Evolutionary conservation across 1,140 invertebrate genomes (phyloP).

Genomic region (Oryctes rhinoceros): DNA sequence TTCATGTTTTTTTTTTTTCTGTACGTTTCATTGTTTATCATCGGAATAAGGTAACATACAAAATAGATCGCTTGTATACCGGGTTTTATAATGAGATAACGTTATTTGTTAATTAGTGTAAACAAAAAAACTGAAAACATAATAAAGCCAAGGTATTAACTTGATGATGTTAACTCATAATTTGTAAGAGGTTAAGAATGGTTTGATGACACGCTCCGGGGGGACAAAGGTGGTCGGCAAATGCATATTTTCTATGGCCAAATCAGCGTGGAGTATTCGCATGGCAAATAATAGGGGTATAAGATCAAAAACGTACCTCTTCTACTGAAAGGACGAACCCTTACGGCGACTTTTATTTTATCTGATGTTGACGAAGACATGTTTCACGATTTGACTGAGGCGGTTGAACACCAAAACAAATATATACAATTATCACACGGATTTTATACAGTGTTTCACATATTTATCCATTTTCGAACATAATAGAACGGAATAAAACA

Average conservation of each 20-base stretch:
- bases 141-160: too few relatives aligned
- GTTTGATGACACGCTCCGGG: neutral
- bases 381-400: conserved; percentile 56
- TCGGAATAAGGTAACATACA: too few relatives aligned
- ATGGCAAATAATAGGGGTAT: neutral
- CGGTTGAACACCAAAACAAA: conserved; percentile 51
- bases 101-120: too few relatives aligned
- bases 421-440: conserved; percentile 58
- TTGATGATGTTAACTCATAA: neutral
- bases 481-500: conserved; percentile 55
- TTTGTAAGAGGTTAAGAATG: conserved; percentile 3
- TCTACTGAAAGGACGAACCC: conserved; percentile 94
- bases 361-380: conserved; percentile 74
- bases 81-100: too few relatives aligned
- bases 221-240: neutral
- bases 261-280: neutral
- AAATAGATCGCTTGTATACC: too few relatives aligned
- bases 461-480: conserved; percentile 57
- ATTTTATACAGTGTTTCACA: conserved; percentile 54
- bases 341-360: conserved; percentile 97
- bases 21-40: too few relatives aligned
- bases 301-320: conserved; percentile 77
- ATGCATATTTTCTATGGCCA: neutral
- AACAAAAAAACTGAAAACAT: too few relatives aligned
- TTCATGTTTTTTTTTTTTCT: too few relatives aligned